Conservation (phyloP, 1,140 invertebrate species). For the Solenopsis invicta region DNA sequence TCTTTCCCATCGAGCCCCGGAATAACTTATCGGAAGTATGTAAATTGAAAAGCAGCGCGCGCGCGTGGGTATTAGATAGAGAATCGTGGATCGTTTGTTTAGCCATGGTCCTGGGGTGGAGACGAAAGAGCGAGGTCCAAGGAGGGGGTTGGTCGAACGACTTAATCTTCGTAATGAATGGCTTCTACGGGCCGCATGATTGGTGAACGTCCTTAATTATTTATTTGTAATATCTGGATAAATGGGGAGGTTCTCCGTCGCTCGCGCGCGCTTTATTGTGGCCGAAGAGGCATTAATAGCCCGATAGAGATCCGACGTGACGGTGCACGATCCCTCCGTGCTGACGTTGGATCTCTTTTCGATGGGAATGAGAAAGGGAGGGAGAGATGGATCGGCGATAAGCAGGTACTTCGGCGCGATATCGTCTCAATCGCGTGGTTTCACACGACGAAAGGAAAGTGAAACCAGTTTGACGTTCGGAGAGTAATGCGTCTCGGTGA, state of each 20-base stretch:
- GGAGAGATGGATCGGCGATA: slow-evolving; percentile 69
- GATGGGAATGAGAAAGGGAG: slow-evolving; percentile 24
- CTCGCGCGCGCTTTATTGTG: slow-evolving; percentile 44
- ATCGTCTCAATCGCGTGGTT: slow-evolving; percentile 68
- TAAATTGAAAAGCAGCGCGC: slow-evolving; percentile 77
- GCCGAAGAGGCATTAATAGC: slow-evolving; percentile 46
- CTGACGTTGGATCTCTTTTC: slow-evolving; percentile 35
- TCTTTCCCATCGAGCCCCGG: neutral
- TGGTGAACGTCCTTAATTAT: slow-evolving; percentile 74
- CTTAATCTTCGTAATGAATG: slow-evolving; percentile 81
- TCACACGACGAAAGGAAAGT: slow-evolving; percentile 69
- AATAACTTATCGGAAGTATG: slow-evolving; percentile 76
- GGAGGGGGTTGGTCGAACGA: slow-evolving; percentile 63
- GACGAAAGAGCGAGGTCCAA: slow-evolving; percentile 18
- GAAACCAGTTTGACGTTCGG: slow-evolving; percentile 70
- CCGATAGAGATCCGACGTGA: slow-evolving; percentile 69
- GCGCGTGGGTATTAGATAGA: slow-evolving; percentile 65
- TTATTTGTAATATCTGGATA: slow-evolving; percentile 72
- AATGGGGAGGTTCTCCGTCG: slow-evolving; percentile 18
- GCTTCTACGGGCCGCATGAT: slow-evolving; percentile 59
- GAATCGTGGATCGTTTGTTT: slow-evolving; percentile 60
- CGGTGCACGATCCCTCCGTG: slow-evolving; percentile 56
- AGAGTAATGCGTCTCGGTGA: neutral
- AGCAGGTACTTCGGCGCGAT: slow-evolving; percentile 68
- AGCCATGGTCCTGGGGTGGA: slow-evolving; percentile 42